Evolutionary conservation across 1,140 invertebrate genomes (phyloP).

Genomic region (Caligus rogercresseyi): DNA sequence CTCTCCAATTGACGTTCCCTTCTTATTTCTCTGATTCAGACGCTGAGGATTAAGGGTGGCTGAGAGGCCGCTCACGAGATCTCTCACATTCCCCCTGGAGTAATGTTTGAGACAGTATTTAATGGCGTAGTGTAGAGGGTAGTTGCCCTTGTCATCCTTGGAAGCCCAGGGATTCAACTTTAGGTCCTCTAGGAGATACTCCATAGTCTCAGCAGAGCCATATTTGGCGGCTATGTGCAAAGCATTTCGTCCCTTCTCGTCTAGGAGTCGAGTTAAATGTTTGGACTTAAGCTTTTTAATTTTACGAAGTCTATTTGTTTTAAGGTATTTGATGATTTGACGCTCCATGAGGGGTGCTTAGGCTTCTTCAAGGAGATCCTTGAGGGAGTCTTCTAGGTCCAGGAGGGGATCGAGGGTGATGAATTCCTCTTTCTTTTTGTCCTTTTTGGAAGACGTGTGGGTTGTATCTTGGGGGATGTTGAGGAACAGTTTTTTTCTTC

Average conservation of each 20-base stretch:
- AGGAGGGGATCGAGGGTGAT: neutral
- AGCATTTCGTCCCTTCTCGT: neutral
- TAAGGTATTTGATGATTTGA: neutral
- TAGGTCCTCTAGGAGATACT: neutral
- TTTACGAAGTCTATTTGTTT: neutral
- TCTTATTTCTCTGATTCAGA: neutral
- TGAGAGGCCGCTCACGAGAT: neutral
- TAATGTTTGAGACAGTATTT: neutral
- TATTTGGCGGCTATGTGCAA: conserved; percentile 11
- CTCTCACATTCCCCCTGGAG: neutral
- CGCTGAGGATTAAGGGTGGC: neutral
- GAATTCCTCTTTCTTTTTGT: neutral
- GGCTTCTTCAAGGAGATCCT: neutral
- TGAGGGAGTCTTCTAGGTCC: neutral
- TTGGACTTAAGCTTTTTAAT: neutral
- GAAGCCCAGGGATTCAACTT: neutral
- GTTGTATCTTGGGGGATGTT: neutral
- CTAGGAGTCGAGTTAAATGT: neutral
- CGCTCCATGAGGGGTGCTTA: neutral
- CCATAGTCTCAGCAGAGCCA: neutral
- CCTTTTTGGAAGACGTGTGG: neutral
- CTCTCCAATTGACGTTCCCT: neutral
- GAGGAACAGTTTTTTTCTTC: neutral
- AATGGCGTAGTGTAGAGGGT: neutral
- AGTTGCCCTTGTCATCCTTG: neutral